These are phyloP conservation scores for Discoglossus pictus DNA, from an alignment of 2,797 vertebrate genomes.

Conservation along the genomic window DNA sequence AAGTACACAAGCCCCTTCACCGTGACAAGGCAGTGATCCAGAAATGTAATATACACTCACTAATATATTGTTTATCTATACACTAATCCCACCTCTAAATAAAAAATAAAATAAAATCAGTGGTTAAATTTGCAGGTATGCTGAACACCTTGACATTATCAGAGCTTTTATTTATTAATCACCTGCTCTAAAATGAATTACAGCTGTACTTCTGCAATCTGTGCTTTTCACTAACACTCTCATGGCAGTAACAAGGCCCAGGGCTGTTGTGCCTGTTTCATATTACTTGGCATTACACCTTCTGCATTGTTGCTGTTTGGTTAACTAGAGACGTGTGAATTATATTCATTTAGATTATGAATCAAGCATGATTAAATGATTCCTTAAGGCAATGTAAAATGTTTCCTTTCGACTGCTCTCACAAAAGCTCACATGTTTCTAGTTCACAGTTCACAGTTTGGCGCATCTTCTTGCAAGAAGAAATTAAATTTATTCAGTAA, in stretches of 20 bases:
- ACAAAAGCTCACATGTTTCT: constrained; percentile 28
- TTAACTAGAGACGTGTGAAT: constrained; percentile 23
- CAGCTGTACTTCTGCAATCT: background rate
- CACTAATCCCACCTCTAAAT: no score
- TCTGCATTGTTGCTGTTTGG: constrained; percentile 15
- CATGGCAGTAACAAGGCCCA: constrained; percentile 8
- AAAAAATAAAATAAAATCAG: no score
- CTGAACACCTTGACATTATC: no score
- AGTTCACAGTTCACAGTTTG: background rate
- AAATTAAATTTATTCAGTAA: constrained; percentile 30
- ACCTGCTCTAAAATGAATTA: background rate
- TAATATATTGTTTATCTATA: no score
- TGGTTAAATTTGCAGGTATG: no score
- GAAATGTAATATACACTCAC: no score
- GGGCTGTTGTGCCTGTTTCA: constrained; percentile 18
- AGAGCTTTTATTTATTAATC: background rate
- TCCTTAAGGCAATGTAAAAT: constrained; percentile 35
- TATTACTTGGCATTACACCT: constrained; percentile 32
- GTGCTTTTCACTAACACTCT: background rate
- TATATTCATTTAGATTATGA: constrained; percentile 28
- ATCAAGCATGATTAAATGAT: constrained; percentile 33
- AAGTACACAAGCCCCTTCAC: no score
- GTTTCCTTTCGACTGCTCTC: constrained; percentile 31
- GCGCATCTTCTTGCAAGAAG: background rate
- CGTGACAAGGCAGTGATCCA: no score